These are phyloP conservation scores for Meghimatium bilineatum DNA, from an alignment of 2,888 invertebrate species.

Conservation along the genomic window DNA sequence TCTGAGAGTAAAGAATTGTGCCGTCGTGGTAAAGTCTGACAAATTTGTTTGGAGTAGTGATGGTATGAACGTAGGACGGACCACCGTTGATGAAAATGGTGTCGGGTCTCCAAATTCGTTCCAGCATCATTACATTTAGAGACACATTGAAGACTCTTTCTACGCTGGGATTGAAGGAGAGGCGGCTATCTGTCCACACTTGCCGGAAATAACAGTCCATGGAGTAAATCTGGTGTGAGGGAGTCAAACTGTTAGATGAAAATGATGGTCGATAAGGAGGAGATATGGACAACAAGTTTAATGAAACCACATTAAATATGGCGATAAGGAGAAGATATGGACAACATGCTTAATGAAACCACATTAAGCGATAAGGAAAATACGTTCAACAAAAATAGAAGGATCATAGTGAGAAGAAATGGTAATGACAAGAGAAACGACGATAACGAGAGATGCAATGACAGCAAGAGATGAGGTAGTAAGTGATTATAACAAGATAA, in stretches of 20 bases:
- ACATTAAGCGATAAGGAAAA: too few species aligned
- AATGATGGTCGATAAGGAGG: background rate
- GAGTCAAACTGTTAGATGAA: background rate
- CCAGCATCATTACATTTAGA: conserved; percentile 68
- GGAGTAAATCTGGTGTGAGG: conserved; percentile 55
- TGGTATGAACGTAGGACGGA: conserved; percentile 94
- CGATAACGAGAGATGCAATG: too few species aligned
- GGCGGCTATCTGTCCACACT: conserved; percentile 63
- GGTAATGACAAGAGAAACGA: too few species aligned
- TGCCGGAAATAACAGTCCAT: conserved; percentile 70
- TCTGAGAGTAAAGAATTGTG: conserved; percentile 94
- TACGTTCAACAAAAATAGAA: too few species aligned
- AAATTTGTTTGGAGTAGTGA: conserved; percentile 95
- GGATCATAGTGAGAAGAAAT: too few species aligned
- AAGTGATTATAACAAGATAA: too few species aligned
- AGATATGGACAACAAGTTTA: background rate
- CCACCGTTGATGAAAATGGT: conserved; percentile 92
- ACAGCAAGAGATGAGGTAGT: too few species aligned
- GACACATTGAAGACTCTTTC: conserved; percentile 60
- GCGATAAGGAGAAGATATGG: background rate
- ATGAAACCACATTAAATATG: background rate
- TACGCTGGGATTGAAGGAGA: conserved; percentile 60
- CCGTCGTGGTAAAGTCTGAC: conserved; percentile 92
- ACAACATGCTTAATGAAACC: too few species aligned
- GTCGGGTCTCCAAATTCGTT: conserved; percentile 73